Conservation (phyloP, 2,888 invertebrate genomes). For the Celastrina argiolus region DNA sequence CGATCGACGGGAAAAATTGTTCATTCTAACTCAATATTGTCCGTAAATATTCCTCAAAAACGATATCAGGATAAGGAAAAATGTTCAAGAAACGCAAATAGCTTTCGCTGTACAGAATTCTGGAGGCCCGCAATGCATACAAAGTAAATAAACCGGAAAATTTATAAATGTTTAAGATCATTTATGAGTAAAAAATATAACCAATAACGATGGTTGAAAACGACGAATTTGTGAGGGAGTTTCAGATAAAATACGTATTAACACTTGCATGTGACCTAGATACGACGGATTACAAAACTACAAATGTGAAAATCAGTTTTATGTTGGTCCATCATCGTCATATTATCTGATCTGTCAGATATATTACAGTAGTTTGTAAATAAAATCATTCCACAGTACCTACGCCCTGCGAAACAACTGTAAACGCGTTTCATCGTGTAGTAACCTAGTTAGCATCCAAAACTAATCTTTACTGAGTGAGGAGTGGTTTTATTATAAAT, state of each 20-base stretch:
- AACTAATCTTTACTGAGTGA: conserved; percentile 10
- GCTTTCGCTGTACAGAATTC: neutral
- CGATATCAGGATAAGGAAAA: neutral
- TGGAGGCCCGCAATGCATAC: neutral
- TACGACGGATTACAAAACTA: neutral
- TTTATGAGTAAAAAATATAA: no score
- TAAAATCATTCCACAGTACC: neutral
- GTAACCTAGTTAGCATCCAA: neutral
- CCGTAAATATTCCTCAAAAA: neutral
- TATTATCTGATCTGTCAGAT: neutral
- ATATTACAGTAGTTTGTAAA: neutral
- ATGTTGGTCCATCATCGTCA: neutral
- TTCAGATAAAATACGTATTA: neutral
- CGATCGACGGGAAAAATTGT: neutral
- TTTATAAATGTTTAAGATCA: neutral
- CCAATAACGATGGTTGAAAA: no score
- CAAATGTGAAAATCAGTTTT: neutral
- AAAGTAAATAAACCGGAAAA: neutral
- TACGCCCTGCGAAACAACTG: neutral
- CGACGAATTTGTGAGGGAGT: neutral
- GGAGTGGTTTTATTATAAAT: conserved; percentile 9
- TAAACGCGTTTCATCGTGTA: neutral
- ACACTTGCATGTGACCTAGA: neutral
- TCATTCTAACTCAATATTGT: conserved; percentile 6
- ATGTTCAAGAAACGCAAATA: neutral